Evolutionary conservation across 2,797 vertebrate genomes (phyloP), one percentile per base, ranked within the genome.

Genomic region (Ctenochaetus hawaiiensis): DNA sequence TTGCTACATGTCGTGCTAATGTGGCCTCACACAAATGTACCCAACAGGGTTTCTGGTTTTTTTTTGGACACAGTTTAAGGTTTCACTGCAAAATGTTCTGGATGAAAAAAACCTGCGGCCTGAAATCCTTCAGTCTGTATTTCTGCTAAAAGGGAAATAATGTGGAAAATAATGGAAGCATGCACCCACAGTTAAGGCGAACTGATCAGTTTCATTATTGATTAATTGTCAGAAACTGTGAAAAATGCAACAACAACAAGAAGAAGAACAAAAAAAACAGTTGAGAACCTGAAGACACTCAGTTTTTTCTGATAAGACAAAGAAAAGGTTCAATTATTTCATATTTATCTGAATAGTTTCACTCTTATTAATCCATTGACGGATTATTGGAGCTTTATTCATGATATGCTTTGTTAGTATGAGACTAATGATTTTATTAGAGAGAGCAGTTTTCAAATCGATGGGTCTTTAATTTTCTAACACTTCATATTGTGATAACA

Each of bases 1-100:
- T 37, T 9, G 53, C 4, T 67, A 18, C 71, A 56, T 16, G 37
- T 58, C 64, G 44, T 9, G 56, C 39, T 59, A 43, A 73, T n/a
- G 67, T 61, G 65, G 49, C 37, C 44, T 23, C 61, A 17, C 45
- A 34, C 67, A 10, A n/a, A 47, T 6, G 30, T 4, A 0, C 23
- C 26, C 26, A 30, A 30, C 26, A 30, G 26, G 26, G 4, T 26
- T 26, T 26, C 26, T 20, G 26, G 4, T 26, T 26, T 26, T 4
- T 20, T 13, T 12, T 20, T 6, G 47, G 0, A 18, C 23, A 22
- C 18, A 30, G 4, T 43, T 62, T 7, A 23, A 51, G 45, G 5
- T 48, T 71, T 41, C 13, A 37, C 58, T 22, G 12, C 26, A 49
- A 65, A 54, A 49, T n/a, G 18, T 43, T 59, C 3, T 14, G 20